These are phyloP conservation scores for Plagodis pulveraria DNA, from an alignment of 2,888 invertebrate genomes.

Conservation along the genomic window DNA sequence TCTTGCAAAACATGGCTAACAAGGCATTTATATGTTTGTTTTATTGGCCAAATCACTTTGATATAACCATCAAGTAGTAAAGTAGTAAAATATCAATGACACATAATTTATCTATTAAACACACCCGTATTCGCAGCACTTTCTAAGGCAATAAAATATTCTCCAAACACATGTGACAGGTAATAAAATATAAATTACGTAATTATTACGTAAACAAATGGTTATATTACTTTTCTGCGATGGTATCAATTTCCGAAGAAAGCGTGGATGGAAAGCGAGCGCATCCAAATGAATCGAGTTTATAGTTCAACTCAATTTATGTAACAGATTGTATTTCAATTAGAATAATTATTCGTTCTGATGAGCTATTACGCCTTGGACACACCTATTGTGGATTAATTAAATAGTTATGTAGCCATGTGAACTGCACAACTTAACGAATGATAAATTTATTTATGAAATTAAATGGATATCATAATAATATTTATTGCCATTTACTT, in stretches of 20 bases:
- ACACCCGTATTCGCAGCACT: conserved; percentile 1
- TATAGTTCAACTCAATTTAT: conserved; percentile 32
- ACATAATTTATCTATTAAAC: conserved; percentile 6
- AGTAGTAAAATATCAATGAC: conserved; percentile 2
- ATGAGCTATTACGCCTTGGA: conserved; percentile 2
- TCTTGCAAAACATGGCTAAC: too few relatives aligned
- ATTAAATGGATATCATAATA: too few relatives aligned
- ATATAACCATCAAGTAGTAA: background rate
- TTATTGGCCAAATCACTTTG: background rate
- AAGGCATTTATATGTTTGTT: too few relatives aligned
- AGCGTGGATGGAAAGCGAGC: conserved; percentile 43
- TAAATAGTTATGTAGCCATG: background rate
- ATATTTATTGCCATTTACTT: too few relatives aligned
- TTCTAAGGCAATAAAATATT: conserved; percentile 2
- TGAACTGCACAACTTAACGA: background rate
- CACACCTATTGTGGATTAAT: conserved; percentile 5
- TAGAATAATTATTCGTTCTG: conserved; percentile 9
- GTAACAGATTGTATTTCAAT: conserved; percentile 15
- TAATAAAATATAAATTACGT: conserved; percentile 24
- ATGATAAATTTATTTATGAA: too few relatives aligned
- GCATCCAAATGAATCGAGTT: conserved; percentile 35
- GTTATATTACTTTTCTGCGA: conserved; percentile 31
- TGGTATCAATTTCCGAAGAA: conserved; percentile 39
- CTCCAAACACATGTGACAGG: conserved; percentile 13
- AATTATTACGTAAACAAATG: conserved; percentile 34